Evolutionary conservation across 2,888 invertebrate genomes (phyloP), one percentile per base, ranked within the genome.

Genomic region (Pterobdella sp.): DNA sequence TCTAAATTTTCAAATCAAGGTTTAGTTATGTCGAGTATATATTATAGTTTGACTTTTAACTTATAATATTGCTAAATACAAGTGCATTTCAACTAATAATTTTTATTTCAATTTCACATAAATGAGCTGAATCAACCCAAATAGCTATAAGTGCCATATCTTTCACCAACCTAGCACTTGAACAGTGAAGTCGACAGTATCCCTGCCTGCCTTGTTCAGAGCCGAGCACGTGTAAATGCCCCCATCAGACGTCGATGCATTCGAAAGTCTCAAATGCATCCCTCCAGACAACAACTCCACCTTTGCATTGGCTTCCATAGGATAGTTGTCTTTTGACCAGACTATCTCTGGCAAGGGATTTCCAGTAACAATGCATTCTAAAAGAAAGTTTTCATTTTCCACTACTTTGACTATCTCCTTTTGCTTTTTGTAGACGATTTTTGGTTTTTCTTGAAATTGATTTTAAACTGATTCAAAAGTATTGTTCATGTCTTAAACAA

Each of bases 201-300:
- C 83, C 26, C 79, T 77, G 1, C 86, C 86, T 4, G 85, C 85
- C 74, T 85, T 85, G 78, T 85, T 86, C 1, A 76, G 78, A 1
- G 84, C 86, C 34, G 81, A 77, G 78, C 86, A 86, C 35, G 80
- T 79, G 77, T 84, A 86, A 10, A 65, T 73, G 7, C 79, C 82
- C 0, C 78, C 75, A 75, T 82, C 81, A 1, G 78, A 76, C 7
- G 81, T 74, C 74, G 80, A 78, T 0, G 80, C 80, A 29, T 77
- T 75, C 71, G 78, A 77, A 31, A 83, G 78, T 26, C 75, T 73
- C 72, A 82, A 77, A 74, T 81, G 81, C 68, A 80, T 75, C 0
- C 82, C 82, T 0, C 76, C 76, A 1, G 80, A 78, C 36, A 80
- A 68, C 1, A 80, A 76, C 72, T 80, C 78, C 72, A 79, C 78